A percentile compares a stretch with the other conserved stretches of the same genome.
phyloP scores from a whole-genome alignment of 2,797 vertebrate genomes.

The Tragopan temminckii region DNA sequence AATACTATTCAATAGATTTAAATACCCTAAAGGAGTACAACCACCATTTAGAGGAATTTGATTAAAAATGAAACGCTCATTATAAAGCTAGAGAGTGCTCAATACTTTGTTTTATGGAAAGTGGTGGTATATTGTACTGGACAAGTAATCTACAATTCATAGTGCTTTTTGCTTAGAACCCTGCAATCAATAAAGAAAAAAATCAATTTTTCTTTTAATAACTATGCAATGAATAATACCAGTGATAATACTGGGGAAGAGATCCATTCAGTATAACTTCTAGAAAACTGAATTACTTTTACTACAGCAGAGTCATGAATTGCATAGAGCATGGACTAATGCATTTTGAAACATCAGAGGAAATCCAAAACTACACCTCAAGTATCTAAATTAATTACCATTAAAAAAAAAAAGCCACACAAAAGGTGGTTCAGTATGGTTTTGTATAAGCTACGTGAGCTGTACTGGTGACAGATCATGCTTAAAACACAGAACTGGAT shows the following conservation, averaged over 20 bases:
- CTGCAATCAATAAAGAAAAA: slow-evolving; percentile 51
- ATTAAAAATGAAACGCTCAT: slow-evolving; percentile 67
- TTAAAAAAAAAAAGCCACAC: not conserved
- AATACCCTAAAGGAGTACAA: slow-evolving; percentile 5
- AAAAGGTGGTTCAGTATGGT: not conserved
- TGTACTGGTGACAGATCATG: not conserved
- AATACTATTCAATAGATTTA: slow-evolving; percentile 19
- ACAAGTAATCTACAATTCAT: slow-evolving; percentile 51
- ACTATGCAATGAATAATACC: slow-evolving; percentile 45
- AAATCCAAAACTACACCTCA: not conserved
- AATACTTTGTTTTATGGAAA: slow-evolving; percentile 46
- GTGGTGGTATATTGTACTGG: not conserved
- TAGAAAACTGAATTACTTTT: not conserved
- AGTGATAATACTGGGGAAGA: not conserved
- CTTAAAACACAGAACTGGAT: slow-evolving; percentile 1
- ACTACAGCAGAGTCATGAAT: not conserved
- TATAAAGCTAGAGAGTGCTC: slow-evolving; percentile 35
- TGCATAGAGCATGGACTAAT: not conserved
- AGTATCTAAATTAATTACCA: not conserved
- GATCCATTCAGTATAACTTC: not conserved
- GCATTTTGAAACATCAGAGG: not conserved
- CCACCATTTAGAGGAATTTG: slow-evolving; percentile 47
- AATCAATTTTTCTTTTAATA: slow-evolving; percentile 74
- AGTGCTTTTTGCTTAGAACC: slow-evolving; percentile 13
- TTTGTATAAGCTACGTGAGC: not conserved